Base-by-base conservation (phyloP, 2,113 vertebrate genomes). In the Siniperca knerii region DNA sequence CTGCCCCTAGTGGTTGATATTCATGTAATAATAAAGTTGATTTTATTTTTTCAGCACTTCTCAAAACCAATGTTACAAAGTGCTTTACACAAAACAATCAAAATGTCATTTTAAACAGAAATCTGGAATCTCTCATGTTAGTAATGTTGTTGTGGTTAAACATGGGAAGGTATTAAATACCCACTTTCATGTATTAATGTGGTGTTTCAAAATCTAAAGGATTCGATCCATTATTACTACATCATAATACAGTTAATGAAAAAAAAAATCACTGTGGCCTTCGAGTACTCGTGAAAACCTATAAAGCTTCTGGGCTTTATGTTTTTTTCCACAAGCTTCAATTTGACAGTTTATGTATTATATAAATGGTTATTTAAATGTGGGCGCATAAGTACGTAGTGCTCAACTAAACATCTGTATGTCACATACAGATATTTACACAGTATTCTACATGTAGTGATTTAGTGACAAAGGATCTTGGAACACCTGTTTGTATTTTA, bases 401-500 rank as follows among this genome's bases (percentile, higher is more conserved):
- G 23, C n/a, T 16, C 13, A 48, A 16, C 4, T 15, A 16, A 48
- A 48, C 16, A 15, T 16, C 12, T 62, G 8, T 11, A 21, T 23
- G 20, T 40, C 37, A 42, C 35, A 65, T 42, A 23, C 29, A 29
- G 29, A 29, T 29, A 29, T 29, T 29, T 29, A 29, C 29, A 29
- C 2, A 29, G 29, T 29, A 29, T 29, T 65, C 20, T 18, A 13
- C 33, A 48, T 25, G 29, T 44, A 12, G 12, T 35, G 23, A 40
- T 8, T 40, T 23, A n/a, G 9, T 46, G 54, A 77, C 73, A 84
- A 80, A 81, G 35, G 23, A 64, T 79, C 18, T 25, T 42, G 23
- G 57, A 65, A 75, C 76, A 89, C 46, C 77, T 79, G 74, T 84
- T 83, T 67, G 60, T 21, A 68, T 84, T 70, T 46, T 66, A 7